phyloP scores from a whole-genome alignment of 1,140 invertebrate species.

The Anastrepha obliqua region DNA sequence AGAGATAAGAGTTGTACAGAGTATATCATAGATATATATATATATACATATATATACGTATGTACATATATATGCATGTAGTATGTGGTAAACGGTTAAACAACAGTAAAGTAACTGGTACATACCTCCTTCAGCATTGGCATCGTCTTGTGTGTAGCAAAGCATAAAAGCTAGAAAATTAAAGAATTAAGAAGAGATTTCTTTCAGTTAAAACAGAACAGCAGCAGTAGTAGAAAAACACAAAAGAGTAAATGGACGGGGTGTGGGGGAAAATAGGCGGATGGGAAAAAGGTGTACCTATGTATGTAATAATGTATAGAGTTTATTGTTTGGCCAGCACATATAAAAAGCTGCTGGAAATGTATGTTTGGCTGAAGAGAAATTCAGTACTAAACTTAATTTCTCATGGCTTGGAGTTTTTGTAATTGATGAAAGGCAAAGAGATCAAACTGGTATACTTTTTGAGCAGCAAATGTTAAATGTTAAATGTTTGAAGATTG shows the following conservation, averaged over 20 bases:
- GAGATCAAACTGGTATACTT: too few species aligned
- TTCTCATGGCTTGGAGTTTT: not conserved
- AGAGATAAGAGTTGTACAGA: constrained; percentile 32
- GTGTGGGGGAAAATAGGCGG: not conserved
- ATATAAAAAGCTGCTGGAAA: not conserved
- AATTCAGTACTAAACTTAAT: not conserved
- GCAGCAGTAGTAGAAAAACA: constrained; percentile 42
- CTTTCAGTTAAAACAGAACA: constrained; percentile 56
- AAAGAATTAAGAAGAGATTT: constrained; percentile 63
- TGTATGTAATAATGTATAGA: not conserved
- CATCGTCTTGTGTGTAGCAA: constrained; percentile 92
- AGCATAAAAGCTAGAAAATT: constrained; percentile 88
- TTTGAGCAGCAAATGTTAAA: too few species aligned
- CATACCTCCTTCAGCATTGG: constrained; percentile 92
- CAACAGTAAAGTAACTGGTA: constrained; percentile 64
- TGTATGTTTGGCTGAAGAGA: not conserved
- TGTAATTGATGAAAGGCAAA: not conserved
- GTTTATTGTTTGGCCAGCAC: not conserved
- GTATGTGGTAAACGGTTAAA: constrained; percentile 42
- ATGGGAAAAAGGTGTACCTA: constrained; percentile 18
- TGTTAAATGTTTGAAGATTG: too few species aligned
- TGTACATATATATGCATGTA: constrained; percentile 20
- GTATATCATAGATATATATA: constrained; percentile 1
- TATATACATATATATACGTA: not conserved
- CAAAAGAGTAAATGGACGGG: constrained; percentile 41